Percentiles rank a stretch among this genome's conserved stretches.
These are phyloP conservation scores for Platygyra sinensis DNA, from an alignment of 64 coral and sea anemone species.

Conservation along the genomic window DNA sequence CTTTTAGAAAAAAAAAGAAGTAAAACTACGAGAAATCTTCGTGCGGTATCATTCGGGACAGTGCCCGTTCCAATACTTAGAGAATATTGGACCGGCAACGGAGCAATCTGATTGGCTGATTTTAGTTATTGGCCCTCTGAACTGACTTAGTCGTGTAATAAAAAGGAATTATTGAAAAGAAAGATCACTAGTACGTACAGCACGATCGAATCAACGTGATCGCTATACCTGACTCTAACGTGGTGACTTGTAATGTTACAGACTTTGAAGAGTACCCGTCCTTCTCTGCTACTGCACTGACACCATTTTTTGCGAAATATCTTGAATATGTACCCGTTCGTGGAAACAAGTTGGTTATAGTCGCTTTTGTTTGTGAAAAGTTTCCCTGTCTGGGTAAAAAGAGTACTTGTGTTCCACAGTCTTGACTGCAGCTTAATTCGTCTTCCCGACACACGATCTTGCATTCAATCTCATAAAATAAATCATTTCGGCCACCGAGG, in stretches of 20 bases:
- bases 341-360: constrained; percentile 40
- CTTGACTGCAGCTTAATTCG: constrained; percentile 22
- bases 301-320: constrained; percentile 63
- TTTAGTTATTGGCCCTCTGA: no score
- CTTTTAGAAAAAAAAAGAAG: no score
- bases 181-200: no score
- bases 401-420: constrained; percentile 45
- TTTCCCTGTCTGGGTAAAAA: constrained; percentile 21
- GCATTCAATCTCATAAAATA: constrained; percentile 59
- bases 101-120: no score
- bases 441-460: constrained; percentile 33
- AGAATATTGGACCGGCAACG: no score
- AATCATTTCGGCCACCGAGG: constrained; percentile 41
- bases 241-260: constrained; percentile 27
- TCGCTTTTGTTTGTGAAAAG: constrained; percentile 37
- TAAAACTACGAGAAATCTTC: no score
- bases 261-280: constrained; percentile 18
- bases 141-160: no score
- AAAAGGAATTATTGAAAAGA: no score
- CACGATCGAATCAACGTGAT: background rate
- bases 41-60: no score
- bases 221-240: constrained; percentile 42
- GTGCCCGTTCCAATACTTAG: no score
- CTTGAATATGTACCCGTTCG: constrained; percentile 43
- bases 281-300: constrained; percentile 53